Evolutionary conservation across 2,797 vertebrate species (phyloP).

Genomic region (Myioborus miniatus): DNA sequence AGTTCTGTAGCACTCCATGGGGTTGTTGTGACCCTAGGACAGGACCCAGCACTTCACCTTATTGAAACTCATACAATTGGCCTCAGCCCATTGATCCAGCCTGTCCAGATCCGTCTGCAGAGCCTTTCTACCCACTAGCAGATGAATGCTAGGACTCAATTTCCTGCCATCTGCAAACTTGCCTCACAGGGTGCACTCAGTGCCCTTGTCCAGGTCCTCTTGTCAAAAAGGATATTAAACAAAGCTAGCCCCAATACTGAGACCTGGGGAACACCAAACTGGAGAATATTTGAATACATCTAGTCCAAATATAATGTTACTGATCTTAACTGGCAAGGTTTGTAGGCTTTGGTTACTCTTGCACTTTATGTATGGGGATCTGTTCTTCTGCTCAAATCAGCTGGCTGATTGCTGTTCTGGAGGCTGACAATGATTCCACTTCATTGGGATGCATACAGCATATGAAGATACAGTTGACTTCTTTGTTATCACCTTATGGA

Average conservation of each 20-base stretch:
- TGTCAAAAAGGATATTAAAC: background rate
- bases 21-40: background rate
- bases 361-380: background rate
- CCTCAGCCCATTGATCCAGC: background rate
- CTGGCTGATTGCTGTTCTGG: background rate
- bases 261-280: background rate
- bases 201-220: background rate
- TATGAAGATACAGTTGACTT: background rate
- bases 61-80: accelerated
- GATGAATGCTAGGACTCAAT: accelerated
- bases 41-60: background rate
- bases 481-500: background rate
- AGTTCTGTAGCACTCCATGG: background rate
- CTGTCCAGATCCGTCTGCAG: background rate
- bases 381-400: background rate
- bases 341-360: background rate
- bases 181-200: accelerated
- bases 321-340: background rate
- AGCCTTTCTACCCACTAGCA: background rate
- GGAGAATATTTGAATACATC: background rate
- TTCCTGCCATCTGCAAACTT: background rate
- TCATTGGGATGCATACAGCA: background rate
- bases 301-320: background rate
- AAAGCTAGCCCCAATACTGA: accelerated
- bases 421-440: background rate